These are phyloP conservation scores for Liasis olivaceus DNA, from an alignment of 2,797 vertebrate species.

Conservation along the genomic window DNA sequence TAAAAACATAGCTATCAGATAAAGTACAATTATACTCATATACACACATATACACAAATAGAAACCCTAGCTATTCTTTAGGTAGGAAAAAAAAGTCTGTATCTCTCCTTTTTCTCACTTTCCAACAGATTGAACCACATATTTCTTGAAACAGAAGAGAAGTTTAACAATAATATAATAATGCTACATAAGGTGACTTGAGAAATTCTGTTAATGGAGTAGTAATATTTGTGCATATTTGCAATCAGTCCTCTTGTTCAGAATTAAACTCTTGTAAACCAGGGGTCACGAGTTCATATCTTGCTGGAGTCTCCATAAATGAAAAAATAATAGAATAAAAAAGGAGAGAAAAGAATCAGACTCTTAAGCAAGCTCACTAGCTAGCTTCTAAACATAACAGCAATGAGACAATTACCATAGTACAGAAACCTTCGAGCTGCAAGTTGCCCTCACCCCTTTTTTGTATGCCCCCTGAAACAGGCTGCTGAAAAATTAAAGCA, in stretches of 20 bases:
- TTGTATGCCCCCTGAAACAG: background rate
- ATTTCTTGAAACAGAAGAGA: slow-evolving; percentile 22
- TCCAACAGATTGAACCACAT: slow-evolving; percentile 29
- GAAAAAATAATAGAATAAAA: background rate
- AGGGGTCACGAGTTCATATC: background rate
- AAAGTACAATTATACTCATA: slow-evolving; percentile 23
- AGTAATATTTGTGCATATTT: background rate
- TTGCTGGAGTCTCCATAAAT: background rate
- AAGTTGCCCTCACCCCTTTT: background rate
- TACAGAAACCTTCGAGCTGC: background rate
- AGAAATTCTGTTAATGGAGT: background rate
- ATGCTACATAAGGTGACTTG: background rate
- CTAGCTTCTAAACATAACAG: background rate
- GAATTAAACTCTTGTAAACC: background rate
- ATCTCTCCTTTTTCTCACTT: slow-evolving; percentile 27
- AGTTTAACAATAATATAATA: background rate
- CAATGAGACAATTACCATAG: background rate
- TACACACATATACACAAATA: background rate
- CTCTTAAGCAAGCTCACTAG: background rate
- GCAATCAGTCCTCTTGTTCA: background rate
- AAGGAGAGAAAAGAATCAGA: background rate
- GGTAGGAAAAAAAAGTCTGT: slow-evolving; percentile 19
- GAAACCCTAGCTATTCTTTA: slow-evolving; percentile 45
- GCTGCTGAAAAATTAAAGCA: background rate
- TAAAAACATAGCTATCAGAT: slow-evolving; percentile 30